Evolutionary conservation across 2,113 vertebrate species (phyloP).

Genomic region (Alethe castanea): DNA sequence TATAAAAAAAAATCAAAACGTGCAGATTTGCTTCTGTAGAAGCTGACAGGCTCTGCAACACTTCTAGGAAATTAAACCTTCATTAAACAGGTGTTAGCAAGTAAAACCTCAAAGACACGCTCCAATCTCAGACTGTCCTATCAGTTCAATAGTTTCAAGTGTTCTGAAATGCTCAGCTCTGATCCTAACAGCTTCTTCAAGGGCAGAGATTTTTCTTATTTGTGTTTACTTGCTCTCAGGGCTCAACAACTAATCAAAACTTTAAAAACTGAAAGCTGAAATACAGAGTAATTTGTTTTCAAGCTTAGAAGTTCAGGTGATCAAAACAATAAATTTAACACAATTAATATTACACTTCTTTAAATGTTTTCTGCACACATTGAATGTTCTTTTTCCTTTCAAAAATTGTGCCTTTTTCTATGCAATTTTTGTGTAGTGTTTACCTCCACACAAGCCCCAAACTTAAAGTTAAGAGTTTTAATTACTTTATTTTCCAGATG

Average conservation of each 20-base stretch:
- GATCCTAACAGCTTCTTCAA: neutral
- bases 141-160: neutral
- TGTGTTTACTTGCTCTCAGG: neutral
- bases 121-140: neutral
- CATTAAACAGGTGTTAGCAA: neutral
- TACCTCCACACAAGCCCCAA: neutral
- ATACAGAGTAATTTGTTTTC: neutral
- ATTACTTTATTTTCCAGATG: neutral
- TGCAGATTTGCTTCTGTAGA: neutral
- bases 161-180: neutral
- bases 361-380: neutral
- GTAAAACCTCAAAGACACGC: neutral
- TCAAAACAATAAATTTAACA: neutral
- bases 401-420: neutral
- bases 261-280: neutral
- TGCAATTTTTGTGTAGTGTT: neutral
- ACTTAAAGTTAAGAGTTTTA: neutral
- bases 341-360: neutral
- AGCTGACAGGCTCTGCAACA: neutral
- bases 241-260: neutral
- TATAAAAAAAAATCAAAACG: fast-evolving
- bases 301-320: neutral
- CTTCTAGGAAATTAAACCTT: neutral
- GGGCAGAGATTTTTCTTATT: neutral
- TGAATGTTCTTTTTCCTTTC: fast-evolving